Conservation (phyloP, 2,113 vertebrate genomes). For the Falco punctatus region DNA sequence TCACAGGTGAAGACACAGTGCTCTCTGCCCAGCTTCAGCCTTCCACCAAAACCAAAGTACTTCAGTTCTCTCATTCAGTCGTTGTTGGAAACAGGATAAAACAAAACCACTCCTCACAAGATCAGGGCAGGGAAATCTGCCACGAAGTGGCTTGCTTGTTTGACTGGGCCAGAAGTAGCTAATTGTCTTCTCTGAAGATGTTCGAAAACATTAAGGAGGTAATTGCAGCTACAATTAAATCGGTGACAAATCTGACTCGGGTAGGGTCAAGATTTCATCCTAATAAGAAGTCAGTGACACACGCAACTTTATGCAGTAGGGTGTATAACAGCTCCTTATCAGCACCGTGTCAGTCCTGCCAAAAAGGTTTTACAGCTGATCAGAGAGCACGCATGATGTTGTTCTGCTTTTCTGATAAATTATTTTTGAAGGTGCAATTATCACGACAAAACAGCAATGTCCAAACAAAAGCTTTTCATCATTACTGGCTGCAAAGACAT, state of each 20-base stretch:
- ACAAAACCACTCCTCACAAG: background rate
- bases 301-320: background rate
- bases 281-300: background rate
- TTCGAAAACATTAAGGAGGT: background rate
- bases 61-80: background rate
- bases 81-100: accelerated
- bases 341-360: background rate
- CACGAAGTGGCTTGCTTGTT: background rate
- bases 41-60: too few species aligned
- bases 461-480: background rate
- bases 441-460: background rate
- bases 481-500: background rate
- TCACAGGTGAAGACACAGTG: background rate
- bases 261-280: background rate
- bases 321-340: background rate
- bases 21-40: background rate
- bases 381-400: background rate
- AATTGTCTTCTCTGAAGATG: background rate
- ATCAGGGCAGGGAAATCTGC: background rate
- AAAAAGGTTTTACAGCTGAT: background rate
- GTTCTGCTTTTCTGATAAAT: background rate
- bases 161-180: background rate
- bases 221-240: background rate
- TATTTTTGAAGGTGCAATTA: background rate
- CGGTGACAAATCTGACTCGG: background rate